Evolutionary conservation across 2,888 invertebrate genomes (phyloP), one percentile per base, ranked within the genome.

Genomic region (Cantharis rufa): DNA sequence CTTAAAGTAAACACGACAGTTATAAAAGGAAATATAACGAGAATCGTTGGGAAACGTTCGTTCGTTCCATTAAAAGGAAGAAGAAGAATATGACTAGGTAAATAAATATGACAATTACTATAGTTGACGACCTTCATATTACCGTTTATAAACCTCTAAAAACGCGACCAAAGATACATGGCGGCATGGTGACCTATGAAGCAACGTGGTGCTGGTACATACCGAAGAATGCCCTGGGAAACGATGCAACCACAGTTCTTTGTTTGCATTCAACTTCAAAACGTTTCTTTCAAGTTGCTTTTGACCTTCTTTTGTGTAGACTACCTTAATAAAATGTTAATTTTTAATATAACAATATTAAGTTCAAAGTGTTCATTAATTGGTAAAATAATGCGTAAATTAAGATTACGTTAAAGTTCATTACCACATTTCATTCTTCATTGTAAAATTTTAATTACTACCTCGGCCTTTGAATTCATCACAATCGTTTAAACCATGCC

Each of bases 171-270:
- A 66, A 75, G 80, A 80, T 80, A 80, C 78, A 80, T 80, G 76
- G 76, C 76, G 69, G 74, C 69, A 70, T 76, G 76, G 69, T 80
- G 80, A 80, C 80, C 80, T 80, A 80, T 80, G 80, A 80, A 71
- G 80, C 80, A 80, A 80, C 80, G 63, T 71, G 70, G 70, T 73
- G 70, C 71, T 71, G 77, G 78, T 78, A 80, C 80, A 78, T 80
- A 80, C 75, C 71, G 71, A 76, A 76, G 81, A 81, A 81, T 80
- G 79, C 80, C 78, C 81, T 81, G 81, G 81, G 81, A 81, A 79
- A 78, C 80, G 77, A 75, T 61, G 69, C 64, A 64, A 71, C 73
- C 63, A 64, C 71, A 66, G 24, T 66, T 71, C 73, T 78, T 78
- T 76, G 77, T 72, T 71, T 76, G 61, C 15, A 74, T 64, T 69